Base-by-base conservation (phyloP, 2,888 invertebrate species). In the Mystacides longicornis region DNA sequence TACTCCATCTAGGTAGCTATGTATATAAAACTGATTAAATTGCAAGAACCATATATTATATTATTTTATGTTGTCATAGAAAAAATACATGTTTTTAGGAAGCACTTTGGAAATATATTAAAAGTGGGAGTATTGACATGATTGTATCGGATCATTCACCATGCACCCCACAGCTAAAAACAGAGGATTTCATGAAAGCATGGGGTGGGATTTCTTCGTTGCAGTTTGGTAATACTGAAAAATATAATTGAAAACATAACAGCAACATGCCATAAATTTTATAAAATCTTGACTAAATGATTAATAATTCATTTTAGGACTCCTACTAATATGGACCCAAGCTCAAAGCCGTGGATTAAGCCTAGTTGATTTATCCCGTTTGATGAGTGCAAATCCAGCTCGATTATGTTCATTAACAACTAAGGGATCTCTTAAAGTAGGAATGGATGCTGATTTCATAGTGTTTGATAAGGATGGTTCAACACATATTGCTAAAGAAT, bases 131-230 rank as follows among this genome's bases (percentile, higher is more conserved):
- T 48, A 67, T 87, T 49, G 81, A 85, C 62, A 71, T 84, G 69
- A 80, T 86, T 1, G 82, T 81, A 9, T 85, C 84, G 0, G 83
- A 85, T 66, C 86, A 86, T 67, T 85, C 85, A 1, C 83, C 86
- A 0, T 82, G 83, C 58, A 83, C 84, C 11, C 80, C 83, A 0
- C 81, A 83, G 19, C 71, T 81, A 11, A 85, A 85, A 63, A 72
- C 78, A 48, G 81, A 81, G 23, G 78, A 86, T 64, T 86, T 86
- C 64, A 65, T 86, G 56, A 78, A 79, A 62, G 86, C 87, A 23
- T 86, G 86, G 85, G 86, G 86, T 23, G 87, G 87, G 48, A 83
- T 88, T 57, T 82, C 86, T 1, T 85, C 86, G 0, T 70, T 87
- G 21, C 87, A 87, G 67, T 83, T 86, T 66, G 84, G 85, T 81